Evolutionary conservation across 1,140 invertebrate species (phyloP).

Genomic region (Drosophila yakuba): DNA sequence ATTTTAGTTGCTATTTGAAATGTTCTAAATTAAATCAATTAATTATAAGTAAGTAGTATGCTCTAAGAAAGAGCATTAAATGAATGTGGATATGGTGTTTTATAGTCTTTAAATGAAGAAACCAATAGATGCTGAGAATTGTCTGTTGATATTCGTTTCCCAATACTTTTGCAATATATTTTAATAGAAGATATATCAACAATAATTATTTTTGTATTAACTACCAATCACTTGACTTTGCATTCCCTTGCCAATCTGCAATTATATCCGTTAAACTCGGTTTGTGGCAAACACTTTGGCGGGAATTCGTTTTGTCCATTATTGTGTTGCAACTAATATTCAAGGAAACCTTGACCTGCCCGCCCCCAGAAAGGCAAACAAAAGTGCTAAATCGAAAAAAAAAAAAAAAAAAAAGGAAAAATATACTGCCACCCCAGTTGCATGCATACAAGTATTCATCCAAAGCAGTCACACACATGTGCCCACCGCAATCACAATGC

Average conservation of each 20-base stretch:
- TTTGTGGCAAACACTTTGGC: neutral
- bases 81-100: too few relatives aligned
- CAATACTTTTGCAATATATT: too few relatives aligned
- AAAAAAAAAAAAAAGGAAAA: too few relatives aligned
- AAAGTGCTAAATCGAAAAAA: neutral
- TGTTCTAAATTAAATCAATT: neutral
- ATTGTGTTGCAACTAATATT: constrained; percentile 20
- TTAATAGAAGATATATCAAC: too few relatives aligned
- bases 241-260: neutral
- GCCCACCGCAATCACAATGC: constrained; percentile 21
- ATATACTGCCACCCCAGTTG: neutral
- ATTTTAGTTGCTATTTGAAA: neutral
- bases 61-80: too few relatives aligned
- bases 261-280: neutral
- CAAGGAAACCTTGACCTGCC: constrained; percentile 11
- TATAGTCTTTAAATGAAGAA: too few relatives aligned
- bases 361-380: constrained; percentile 3
- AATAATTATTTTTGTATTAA: too few relatives aligned
- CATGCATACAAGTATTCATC: constrained; percentile 2
- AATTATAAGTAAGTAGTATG: too few relatives aligned
- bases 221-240: too few relatives aligned
- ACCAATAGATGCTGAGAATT: too few relatives aligned
- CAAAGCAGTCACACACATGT: constrained; percentile 31
- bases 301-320: neutral
- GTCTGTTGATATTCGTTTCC: too few relatives aligned